Percentiles rank a stretch among this genome's conserved stretches.
phyloP scores from a whole-genome alignment of 2,113 vertebrate species.

The Odocoileus virginianus region DNA sequence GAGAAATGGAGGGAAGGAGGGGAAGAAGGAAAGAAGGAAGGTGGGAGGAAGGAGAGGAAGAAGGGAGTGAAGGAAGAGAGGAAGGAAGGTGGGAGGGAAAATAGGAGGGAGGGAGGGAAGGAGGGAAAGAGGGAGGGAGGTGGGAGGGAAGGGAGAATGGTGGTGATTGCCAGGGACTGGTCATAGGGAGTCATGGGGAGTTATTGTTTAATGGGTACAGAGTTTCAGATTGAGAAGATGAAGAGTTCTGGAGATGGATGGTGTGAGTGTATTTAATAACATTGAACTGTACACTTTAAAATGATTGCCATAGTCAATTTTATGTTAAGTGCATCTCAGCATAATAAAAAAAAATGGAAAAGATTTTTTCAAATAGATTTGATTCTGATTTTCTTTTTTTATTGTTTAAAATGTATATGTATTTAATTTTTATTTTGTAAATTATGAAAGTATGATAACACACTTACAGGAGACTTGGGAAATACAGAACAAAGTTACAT shows the following conservation, averaged over 20 bases:
- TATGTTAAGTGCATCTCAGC: neutral
- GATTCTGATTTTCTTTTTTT: neutral
- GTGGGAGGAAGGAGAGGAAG: neutral
- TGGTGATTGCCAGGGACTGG: neutral
- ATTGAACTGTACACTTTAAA: neutral
- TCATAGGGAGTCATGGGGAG: neutral
- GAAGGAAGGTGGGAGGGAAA: too few species aligned
- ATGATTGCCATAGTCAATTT: neutral
- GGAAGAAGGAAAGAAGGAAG: neutral
- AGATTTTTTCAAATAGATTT: neutral
- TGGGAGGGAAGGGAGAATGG: neutral
- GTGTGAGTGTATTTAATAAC: neutral
- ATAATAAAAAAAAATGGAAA: neutral
- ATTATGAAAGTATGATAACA: neutral
- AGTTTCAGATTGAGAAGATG: neutral
- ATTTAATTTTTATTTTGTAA: neutral
- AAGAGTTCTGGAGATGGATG: neutral
- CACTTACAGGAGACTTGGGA: neutral
- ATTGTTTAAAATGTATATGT: neutral
- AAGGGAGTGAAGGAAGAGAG: neutral
- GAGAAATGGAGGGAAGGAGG: neutral
- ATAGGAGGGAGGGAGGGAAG: too few species aligned
- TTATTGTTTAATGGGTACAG: neutral
- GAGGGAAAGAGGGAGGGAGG: too few species aligned
- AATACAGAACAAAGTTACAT: neutral